These are phyloP conservation scores for Yponomeuta sedellus DNA, from an alignment of 2,888 invertebrate species.

Conservation along the genomic window DNA sequence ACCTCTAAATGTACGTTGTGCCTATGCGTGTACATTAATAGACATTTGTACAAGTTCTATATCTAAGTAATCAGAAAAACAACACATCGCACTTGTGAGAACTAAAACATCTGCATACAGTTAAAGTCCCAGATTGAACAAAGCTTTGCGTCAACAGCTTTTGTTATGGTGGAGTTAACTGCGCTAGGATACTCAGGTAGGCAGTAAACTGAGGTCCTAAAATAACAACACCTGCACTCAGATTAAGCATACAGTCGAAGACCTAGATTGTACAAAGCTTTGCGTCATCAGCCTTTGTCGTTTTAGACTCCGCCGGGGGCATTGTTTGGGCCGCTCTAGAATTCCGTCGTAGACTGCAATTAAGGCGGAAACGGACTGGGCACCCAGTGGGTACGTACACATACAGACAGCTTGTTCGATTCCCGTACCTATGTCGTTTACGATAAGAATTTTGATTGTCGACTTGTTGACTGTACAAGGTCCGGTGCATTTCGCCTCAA, in stretches of 20 bases:
- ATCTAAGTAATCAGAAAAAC: no score
- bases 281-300: slow-evolving; percentile 7
- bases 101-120: no score
- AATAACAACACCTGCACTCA: neutral
- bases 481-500: neutral
- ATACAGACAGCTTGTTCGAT: neutral
- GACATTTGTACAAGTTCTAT: no score
- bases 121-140: no score
- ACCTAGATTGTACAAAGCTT: slow-evolving; percentile 13
- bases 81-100: no score
- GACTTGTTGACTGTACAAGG: neutral
- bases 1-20: no score
- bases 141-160: no score
- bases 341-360: slow-evolving; percentile 25
- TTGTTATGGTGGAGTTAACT: no score
- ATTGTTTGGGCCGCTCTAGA: neutral
- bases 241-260: slow-evolving; percentile 1
- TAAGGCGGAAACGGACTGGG: slow-evolving; percentile 32
- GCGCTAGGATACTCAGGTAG: no score
- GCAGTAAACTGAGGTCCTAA: neutral
- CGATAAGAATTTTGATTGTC: no score
- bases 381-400: neutral
- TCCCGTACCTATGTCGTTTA: no score
- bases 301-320: neutral
- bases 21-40: no score